A percentile compares a stretch with the other conserved stretches of the same genome.
phyloP scores from a whole-genome alignment of 2,888 invertebrate genomes.

The Tetrapedia diversipes region DNA sequence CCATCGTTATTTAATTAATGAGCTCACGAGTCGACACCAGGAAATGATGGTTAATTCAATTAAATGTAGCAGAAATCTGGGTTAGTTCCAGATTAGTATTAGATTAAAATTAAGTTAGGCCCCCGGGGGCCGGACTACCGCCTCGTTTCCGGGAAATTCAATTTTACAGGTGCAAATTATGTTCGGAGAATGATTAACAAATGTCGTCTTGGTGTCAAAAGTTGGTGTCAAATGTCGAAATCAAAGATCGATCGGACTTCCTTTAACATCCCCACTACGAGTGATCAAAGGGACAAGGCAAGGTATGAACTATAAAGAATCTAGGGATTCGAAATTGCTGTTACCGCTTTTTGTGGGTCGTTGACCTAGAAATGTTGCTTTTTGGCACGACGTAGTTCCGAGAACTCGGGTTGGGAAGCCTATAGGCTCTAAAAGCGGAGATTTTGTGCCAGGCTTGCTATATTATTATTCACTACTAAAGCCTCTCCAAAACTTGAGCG shows the following conservation, averaged over 20 bases:
- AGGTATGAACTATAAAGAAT: background rate
- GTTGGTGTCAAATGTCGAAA: background rate
- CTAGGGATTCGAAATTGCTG: slow-evolving; percentile 5
- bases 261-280: background rate
- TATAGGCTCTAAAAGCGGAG: background rate
- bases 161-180: background rate
- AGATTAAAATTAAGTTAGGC: slow-evolving; percentile 36
- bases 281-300: background rate
- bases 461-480: no score
- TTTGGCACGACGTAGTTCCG: slow-evolving; percentile 18
- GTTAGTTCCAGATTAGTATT: slow-evolving; percentile 46
- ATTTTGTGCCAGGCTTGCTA: background rate
- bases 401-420: background rate
- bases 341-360: slow-evolving; percentile 10
- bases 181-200: no score
- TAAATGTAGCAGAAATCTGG: slow-evolving; percentile 30
- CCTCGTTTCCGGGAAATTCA: background rate
- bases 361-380: slow-evolving; percentile 23
- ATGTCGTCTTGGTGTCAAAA: background rate
- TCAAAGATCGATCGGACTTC: background rate
- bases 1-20: slow-evolving; percentile 37
- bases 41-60: slow-evolving; percentile 30
- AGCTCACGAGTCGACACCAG: background rate
- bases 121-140: background rate
- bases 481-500: accelerated